Base-by-base conservation (phyloP, 2,888 invertebrate genomes). In the Drosophila cognata region DNA sequence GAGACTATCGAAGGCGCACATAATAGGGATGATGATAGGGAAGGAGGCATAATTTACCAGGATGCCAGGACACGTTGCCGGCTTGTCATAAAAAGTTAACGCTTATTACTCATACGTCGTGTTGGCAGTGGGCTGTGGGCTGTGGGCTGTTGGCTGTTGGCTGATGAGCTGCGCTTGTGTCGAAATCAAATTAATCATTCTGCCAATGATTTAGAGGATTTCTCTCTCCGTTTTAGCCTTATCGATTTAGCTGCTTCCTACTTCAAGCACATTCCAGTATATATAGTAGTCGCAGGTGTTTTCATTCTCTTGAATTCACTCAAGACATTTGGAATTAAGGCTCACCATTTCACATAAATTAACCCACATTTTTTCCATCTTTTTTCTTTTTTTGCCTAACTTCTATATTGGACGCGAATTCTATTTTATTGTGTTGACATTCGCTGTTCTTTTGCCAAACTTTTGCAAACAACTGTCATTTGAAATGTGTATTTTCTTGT, bases 121-220 rank as follows among this genome's bases (percentile, higher is more conserved):
- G 46, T 53, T 7, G 52, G 57, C 43, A 38, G 35, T 29, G 28
- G 29, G 16, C 28, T 13, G 38, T 29, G 28, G 29, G 16, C 28
- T 13, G 38, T 21, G 33, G 21, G 25, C 11, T 11, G 35, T 28
- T 21, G n/a, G n/a, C 18, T 50, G 18, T 28, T 18, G n/a, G 28
- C 64, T 69, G 65, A 58, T 60, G 56, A 75, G 61, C 57, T 41
- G 31, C 31, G 38, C 41, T 64, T 66, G 33, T 63, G 38, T 55
- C 58, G 62, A 72, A 72, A 80, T 86, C 71, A 74, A 77, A 89
- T 85, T 83, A 79, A 86, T 89, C 76, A 83, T 88, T 74, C 69
- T 75, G 63, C 66, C 81, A 72, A 75, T 71, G 73, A 71, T 61
- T 82, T 64, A 60, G 41, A 76, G 71, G 61, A 66, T 71, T 67